A percentile compares a stretch with the other conserved stretches of the same genome.
Conservation (phyloP, 92 coral and sea anemone genomes). For the Parazoanthus swiftii region DNA sequence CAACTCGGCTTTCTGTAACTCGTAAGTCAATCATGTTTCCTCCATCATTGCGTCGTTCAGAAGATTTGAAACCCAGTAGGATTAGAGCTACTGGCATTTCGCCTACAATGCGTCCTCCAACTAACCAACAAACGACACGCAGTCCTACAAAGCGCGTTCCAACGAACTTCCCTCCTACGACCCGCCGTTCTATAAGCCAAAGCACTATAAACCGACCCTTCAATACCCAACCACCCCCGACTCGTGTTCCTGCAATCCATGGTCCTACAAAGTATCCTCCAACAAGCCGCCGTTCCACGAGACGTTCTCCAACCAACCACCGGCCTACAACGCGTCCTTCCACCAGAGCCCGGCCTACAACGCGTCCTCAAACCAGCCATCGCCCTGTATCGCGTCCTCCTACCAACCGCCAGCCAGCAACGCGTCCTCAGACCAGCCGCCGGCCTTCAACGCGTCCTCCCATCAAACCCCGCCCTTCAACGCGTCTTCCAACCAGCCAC, state of each 20-base stretch:
- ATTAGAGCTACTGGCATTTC: not conserved
- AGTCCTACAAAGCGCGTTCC: not conserved
- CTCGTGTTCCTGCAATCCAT: not conserved
- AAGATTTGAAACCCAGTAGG: not conserved
- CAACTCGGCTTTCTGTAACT: not conserved
- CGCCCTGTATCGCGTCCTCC: constrained; percentile 1
- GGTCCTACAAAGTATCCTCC: not conserved
- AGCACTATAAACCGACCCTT: not conserved
- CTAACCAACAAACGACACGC: not conserved
- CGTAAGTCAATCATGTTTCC: not conserved
- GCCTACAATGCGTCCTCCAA: not conserved
- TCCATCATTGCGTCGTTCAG: not conserved
- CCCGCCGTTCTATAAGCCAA: not conserved
- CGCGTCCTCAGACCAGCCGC: not conserved
- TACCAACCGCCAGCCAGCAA: not conserved
- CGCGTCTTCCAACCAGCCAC: not conserved
- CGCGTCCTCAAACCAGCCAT: not conserved
- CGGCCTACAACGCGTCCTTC: not conserved
- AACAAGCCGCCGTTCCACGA: not conserved
- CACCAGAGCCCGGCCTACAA: not conserved
- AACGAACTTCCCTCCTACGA: not conserved
- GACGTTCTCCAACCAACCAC: not conserved
- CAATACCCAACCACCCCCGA: not conserved
- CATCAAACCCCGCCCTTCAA: not conserved
- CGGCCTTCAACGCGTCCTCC: constrained; percentile 4